These are phyloP conservation scores for human DNA, from an alignment of 2,113 vertebrate genomes.

Conservation along the genomic window DNA sequence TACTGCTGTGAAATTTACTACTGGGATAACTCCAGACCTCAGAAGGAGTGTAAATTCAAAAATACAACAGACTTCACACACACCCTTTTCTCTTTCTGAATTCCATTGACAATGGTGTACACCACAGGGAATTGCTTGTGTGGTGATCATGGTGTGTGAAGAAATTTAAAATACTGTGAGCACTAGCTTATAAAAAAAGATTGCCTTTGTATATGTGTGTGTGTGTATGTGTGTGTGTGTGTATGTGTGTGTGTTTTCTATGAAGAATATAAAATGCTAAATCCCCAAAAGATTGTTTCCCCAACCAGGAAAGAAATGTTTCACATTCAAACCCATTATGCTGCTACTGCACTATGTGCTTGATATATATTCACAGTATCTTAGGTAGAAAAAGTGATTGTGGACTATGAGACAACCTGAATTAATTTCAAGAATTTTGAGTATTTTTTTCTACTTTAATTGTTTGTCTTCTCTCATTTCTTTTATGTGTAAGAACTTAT, in stretches of 20 bases:
- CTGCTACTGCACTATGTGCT: neutral
- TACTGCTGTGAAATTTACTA: constrained; percentile 46
- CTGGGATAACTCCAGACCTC: constrained; percentile 22
- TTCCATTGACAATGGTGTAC: constrained; percentile 58
- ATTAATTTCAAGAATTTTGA: constrained; percentile 16
- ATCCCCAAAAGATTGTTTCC: neutral
- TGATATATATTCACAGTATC: neutral
- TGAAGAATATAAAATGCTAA: constrained; percentile 42
- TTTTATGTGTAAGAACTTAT: neutral
- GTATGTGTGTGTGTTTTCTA: neutral
- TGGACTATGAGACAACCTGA: neutral
- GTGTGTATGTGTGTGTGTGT: neutral
- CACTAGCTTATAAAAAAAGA: constrained; percentile 31
- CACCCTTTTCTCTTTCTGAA: neutral
- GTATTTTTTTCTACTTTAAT: neutral
- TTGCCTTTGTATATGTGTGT: neutral
- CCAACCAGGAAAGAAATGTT: neutral
- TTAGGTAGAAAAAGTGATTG: neutral
- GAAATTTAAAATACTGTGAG: constrained; percentile 54
- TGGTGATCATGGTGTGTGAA: constrained; percentile 45
- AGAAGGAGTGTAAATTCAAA: constrained; percentile 58
- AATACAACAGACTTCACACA: constrained; percentile 51
- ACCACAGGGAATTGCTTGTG: constrained; percentile 40
- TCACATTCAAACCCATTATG: neutral
- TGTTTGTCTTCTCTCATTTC: neutral